Evolutionary conservation across 2,888 invertebrate species (phyloP), one percentile per base, ranked within the genome.

Genomic region (Eulithis testata): DNA sequence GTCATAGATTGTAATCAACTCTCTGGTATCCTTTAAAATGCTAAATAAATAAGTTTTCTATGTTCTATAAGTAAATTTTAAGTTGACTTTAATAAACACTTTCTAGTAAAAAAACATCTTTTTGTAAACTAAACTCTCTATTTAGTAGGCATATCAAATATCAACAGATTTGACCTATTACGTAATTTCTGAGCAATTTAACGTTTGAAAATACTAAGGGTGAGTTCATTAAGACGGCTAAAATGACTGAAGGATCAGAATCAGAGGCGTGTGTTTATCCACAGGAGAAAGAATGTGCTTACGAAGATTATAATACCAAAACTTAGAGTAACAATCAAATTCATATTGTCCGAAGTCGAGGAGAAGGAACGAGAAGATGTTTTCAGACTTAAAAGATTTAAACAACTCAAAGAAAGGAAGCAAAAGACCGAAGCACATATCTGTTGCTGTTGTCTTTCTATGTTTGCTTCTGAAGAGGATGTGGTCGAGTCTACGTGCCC

Each of bases 271-370:
- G 55, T 65, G 40, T 66, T 50, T 49, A 45, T 70, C 65, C 57
- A 12, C 81, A 84, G 84, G 76, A 82, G 75, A 76, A 65, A 68
- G 66, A 81, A 83, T 65, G 79, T 83, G 11, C 68, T 85, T 40
- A 63, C 65, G 11, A 83, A 80, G 70, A 69, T 81, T 9, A 72
- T 82, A 11, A 73, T 81, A 71, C 82, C 83, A 7, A 80, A 64
- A 67, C 70, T 78, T 4, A 72, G 64, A 49, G 55, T 64, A 0
- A 79, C 81, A 0, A 73, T 78, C 54, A 68, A 56, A 37, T 83
- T 82, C 36, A 82, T 82, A 45, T 31, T 73, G 36, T 66, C 63
- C 31, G 82, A 81, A 65, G 31, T 82, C 11, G 83, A 83, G 64
- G 83, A 83, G 62, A 69, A 71, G 4, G 80, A 78, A 37, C 70